phyloP scores from a whole-genome alignment of 1,140 invertebrate species.

The Pseudachorutes palmiensis region DNA sequence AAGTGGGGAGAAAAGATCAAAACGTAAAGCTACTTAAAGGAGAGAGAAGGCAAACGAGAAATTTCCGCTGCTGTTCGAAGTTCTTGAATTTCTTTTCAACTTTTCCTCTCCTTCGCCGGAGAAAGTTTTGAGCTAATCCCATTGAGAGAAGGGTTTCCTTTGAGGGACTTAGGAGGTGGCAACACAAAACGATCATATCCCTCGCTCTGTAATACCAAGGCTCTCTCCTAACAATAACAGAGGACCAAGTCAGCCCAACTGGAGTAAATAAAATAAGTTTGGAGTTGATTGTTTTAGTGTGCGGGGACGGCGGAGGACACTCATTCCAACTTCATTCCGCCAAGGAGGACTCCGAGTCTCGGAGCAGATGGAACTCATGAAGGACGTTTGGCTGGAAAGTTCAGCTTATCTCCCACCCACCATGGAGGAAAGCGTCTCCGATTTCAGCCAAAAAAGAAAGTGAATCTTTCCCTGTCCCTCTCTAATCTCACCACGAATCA shows the following conservation, averaged over 20 bases:
- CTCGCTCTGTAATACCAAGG: not conserved
- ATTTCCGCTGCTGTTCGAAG: not conserved
- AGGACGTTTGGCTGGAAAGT: not conserved
- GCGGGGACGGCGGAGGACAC: no score
- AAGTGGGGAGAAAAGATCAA: conserved; percentile 10
- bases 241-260: no score
- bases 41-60: conserved; percentile 13
- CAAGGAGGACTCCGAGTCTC: not conserved
- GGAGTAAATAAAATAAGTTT: no score
- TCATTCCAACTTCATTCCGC: not conserved
- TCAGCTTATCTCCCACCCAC: not conserved
- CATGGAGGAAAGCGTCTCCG: not conserved
- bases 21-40: conserved; percentile 8
- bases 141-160: not conserved
- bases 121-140: conserved; percentile 3
- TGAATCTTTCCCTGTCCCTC: not conserved
- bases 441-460: not conserved
- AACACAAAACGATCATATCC: not conserved
- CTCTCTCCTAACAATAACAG: no score
- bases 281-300: no score
- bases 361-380: not conserved
- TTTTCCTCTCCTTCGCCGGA: not conserved
- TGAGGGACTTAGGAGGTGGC: not conserved
- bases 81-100: conserved; percentile 6
- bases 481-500: conserved; percentile 9